These are phyloP conservation scores for Cantharis rustica DNA, from an alignment of 2,888 invertebrate genomes.

Conservation along the genomic window DNA sequence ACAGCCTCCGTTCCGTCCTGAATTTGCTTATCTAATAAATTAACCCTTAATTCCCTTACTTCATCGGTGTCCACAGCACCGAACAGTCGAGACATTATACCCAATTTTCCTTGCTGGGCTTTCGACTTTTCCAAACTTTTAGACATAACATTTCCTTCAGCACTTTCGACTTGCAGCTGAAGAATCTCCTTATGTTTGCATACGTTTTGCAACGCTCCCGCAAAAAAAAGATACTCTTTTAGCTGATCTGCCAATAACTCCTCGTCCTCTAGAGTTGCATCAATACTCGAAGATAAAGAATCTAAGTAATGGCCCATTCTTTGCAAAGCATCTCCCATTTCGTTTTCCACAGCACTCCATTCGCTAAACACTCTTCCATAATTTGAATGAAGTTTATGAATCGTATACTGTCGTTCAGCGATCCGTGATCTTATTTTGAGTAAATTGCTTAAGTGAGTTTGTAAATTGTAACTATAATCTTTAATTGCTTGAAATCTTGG, in stretches of 20 bases:
- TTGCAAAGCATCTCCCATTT: constrained; percentile 79
- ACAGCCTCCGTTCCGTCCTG: constrained; percentile 64
- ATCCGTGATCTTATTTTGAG: constrained; percentile 68
- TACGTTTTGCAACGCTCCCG: constrained; percentile 73
- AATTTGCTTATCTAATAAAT: constrained; percentile 70
- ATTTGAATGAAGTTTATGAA: constrained; percentile 80
- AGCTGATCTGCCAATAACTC: constrained; percentile 82
- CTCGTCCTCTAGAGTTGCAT: constrained; percentile 78
- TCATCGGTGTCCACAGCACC: constrained; percentile 79
- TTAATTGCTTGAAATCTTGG: constrained; percentile 75
- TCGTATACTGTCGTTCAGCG: constrained; percentile 75
- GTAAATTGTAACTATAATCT: constrained; percentile 74
- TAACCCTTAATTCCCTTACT: constrained; percentile 71
- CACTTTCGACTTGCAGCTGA: constrained; percentile 73
- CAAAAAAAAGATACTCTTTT: constrained; percentile 82
- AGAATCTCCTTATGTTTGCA: constrained; percentile 75
- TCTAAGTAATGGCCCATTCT: constrained; percentile 68
- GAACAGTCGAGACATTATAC: constrained; percentile 74
- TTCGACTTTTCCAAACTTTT: constrained; percentile 62
- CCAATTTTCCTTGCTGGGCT: constrained; percentile 69
- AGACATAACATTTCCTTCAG: constrained; percentile 62
- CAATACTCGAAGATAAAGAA: constrained; percentile 62
- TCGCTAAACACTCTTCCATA: constrained; percentile 83
- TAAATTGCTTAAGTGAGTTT: constrained; percentile 64
- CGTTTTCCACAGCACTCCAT: constrained; percentile 83